A percentile compares a stretch with the other conserved stretches of the same genome.
Evolutionary conservation across 2,797 vertebrate species (phyloP).

Genomic region (Varecia variegata): DNA sequence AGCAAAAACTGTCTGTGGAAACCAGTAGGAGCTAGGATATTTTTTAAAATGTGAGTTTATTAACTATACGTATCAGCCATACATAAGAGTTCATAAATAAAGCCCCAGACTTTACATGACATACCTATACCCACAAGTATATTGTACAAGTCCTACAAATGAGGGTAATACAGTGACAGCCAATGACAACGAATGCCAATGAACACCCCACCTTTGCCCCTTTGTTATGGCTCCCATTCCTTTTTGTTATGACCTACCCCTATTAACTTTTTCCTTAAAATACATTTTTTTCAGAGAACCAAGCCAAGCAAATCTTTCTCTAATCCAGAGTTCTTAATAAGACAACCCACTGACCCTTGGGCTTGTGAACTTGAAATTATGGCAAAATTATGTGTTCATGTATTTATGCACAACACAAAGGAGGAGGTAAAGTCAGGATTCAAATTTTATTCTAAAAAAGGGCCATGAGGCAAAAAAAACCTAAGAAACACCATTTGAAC

Average conservation of each 20-base stretch:
- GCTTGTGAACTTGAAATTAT: slow-evolving; percentile 25
- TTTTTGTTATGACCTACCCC: background rate
- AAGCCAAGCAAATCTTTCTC: slow-evolving; percentile 43
- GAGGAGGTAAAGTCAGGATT: background rate
- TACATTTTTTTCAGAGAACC: background rate
- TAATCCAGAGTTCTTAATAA: background rate
- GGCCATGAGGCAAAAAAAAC: background rate
- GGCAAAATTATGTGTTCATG: background rate
- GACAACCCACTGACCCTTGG: background rate
- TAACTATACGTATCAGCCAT: background rate
- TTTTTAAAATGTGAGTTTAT: background rate
- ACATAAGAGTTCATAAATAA: background rate
- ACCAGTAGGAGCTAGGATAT: background rate
- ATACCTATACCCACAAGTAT: background rate
- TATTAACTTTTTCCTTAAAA: slow-evolving; percentile 15
- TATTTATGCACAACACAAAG: slow-evolving; percentile 10
- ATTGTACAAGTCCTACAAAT: background rate
- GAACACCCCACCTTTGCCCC: background rate
- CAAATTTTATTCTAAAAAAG: slow-evolving; percentile 2
- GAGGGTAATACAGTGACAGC: background rate
- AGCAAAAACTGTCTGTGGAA: background rate
- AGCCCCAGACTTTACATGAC: background rate
- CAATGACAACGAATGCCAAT: background rate
- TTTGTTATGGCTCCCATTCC: background rate
- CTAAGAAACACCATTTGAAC: background rate